Evolutionary conservation across 35 echinoderm and acorn worm species (phyloP).

Genomic region (Lytechinus pictus): DNA sequence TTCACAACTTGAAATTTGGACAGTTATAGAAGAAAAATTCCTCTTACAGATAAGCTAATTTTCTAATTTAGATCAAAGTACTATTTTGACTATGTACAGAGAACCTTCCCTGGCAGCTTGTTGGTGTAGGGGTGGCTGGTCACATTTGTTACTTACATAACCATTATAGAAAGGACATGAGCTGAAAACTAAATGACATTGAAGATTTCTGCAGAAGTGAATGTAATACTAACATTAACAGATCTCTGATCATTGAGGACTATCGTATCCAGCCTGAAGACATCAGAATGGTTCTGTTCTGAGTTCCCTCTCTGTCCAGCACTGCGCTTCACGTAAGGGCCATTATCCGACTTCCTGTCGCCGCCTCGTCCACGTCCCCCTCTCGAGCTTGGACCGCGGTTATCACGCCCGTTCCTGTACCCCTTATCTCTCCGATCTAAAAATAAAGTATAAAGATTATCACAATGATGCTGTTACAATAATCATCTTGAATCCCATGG

Average conservation of each 20-base stretch:
- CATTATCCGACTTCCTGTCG: conserved; percentile 40
- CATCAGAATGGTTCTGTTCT: conserved; percentile 59
- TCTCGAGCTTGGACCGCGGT: conserved; percentile 42
- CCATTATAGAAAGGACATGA: background rate
- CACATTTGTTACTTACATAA: background rate
- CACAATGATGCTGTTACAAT: background rate
- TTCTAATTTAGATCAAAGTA: too few relatives aligned
- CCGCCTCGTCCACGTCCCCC: conserved; percentile 49
- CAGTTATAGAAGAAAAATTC: too few relatives aligned
- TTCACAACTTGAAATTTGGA: too few relatives aligned
- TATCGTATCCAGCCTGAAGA: conserved; percentile 75
- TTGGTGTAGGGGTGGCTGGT: too few relatives aligned
- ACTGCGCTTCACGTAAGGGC: background rate
- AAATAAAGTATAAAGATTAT: conserved; percentile 23
- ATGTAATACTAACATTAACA: conserved; percentile 61
- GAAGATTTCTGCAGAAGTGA: background rate
- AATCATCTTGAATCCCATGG: background rate
- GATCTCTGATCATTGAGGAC: conserved; percentile 65
- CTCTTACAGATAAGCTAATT: too few relatives aligned
- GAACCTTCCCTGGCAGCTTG: too few relatives aligned
- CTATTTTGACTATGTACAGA: too few relatives aligned
- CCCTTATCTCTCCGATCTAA: conserved; percentile 56
- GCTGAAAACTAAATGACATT: background rate
- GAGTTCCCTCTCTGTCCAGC: conserved; percentile 27
- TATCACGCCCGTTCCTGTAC: conserved; percentile 12